Conservation (phyloP, 2,797 vertebrate genomes). For the Harpagifer antarcticus region DNA sequence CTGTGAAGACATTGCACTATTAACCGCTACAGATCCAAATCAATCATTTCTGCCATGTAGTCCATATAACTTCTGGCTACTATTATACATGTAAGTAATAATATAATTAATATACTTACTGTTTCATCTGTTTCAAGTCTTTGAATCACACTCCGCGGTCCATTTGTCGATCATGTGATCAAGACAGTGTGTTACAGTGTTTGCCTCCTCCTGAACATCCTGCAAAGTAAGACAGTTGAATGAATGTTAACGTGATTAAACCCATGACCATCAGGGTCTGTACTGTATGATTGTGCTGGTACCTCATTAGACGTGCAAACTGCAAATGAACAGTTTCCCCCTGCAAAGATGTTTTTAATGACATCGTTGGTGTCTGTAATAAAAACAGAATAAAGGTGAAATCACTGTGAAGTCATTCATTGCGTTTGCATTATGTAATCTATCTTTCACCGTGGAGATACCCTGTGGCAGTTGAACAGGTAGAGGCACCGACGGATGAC, state of each 20-base stretch:
- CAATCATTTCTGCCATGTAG: background rate
- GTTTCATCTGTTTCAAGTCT: slow-evolving; percentile 55
- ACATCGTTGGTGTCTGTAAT: slow-evolving; percentile 30
- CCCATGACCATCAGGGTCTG: background rate
- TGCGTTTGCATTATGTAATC: background rate
- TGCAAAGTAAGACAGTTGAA: slow-evolving; percentile 17
- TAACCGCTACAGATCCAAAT: background rate
- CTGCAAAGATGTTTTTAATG: slow-evolving; percentile 61
- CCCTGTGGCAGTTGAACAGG: slow-evolving; percentile 74
- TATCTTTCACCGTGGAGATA: slow-evolving; percentile 12
- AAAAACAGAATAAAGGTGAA: background rate
- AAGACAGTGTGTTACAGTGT: slow-evolving; percentile 23
- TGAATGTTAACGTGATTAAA: background rate
- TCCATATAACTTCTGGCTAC: background rate
- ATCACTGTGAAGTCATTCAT: background rate
- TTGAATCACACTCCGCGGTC: slow-evolving; percentile 46
- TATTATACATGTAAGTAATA: too few species aligned
- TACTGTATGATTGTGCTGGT: background rate
- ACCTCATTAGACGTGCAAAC: slow-evolving; percentile 44
- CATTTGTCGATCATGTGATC: slow-evolving; percentile 68
- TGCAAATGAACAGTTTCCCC: slow-evolving; percentile 67
- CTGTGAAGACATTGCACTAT: slow-evolving; percentile 36
- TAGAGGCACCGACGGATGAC: slow-evolving; percentile 81
- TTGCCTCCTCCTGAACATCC: background rate
- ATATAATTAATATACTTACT: slow-evolving; percentile 52